Base-by-base conservation (phyloP, 2,797 vertebrate genomes). In the Sciaenops ocellatus region DNA sequence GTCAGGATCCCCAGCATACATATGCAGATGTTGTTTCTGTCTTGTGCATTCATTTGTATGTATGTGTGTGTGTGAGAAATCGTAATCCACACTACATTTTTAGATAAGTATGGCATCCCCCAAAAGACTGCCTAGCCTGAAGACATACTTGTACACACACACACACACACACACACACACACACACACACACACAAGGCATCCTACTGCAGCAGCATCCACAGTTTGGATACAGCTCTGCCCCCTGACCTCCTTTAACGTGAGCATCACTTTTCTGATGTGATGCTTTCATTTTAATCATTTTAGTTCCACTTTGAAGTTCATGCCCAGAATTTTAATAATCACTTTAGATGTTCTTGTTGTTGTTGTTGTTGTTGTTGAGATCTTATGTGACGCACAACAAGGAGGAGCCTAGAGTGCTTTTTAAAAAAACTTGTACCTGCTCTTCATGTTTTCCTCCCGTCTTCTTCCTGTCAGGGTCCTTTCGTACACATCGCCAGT, bases 401-500 rank as follows among this genome's bases (percentile, higher is more conserved):
- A 79, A 73, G 68, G 13, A 9, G n/a, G 59, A 34, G 15, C 11
- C 11, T 22, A 7, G 30, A 74, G 20, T 28, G 59, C 12, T 47
- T 64, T 30, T 71, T 42, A 30, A 30, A 30, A 34, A 34, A 34
- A 51, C 26, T 51, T 59, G 0, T 50, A 46, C 67, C 52, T 76
- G 20, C 64, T 63, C 68, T 47, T 18, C 50, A 3, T 61, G 17
- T 71, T 18, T 59, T 69, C 5, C 73, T 34, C 55, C 24, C 59
- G 1, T 62, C 13, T 48, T 61, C 38, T 3, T 20, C 59, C 38
- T 44, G 5, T 0, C 90, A 99, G 98, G 97, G 98, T 88, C 98
- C 98, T 0, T 99, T 99, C 0, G 98, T 99, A 16, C 98, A 99
- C 88, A 97, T 99, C 0, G 98, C 98, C 86, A 99, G 98, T 92